A percentile compares a stretch with the other conserved stretches of the same genome.
Evolutionary conservation across 2,888 invertebrate species (phyloP).

Genomic region (Campopleginae sp.): DNA sequence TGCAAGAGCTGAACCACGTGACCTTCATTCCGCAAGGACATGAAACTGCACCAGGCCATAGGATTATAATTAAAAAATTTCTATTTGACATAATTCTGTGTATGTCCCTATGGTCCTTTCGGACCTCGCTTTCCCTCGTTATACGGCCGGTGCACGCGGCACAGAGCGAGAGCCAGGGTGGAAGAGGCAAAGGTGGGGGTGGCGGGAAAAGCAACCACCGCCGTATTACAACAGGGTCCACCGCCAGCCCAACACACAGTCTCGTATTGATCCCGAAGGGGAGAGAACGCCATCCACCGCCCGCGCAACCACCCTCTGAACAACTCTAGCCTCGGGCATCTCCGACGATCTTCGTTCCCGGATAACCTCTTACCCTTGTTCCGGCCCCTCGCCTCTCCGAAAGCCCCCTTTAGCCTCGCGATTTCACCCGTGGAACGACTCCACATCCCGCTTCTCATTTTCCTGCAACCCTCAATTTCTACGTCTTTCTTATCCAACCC

Average conservation of each 20-base stretch:
- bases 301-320: slow-evolving; percentile 70
- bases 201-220: slow-evolving; percentile 71
- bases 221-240: slow-evolving; percentile 78
- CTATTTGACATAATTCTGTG: slow-evolving; percentile 41
- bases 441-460: neutral
- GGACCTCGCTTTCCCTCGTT: slow-evolving; percentile 62
- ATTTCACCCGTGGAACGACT: neutral
- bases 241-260: slow-evolving; percentile 61
- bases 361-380: slow-evolving; percentile 76
- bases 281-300: slow-evolving; percentile 73
- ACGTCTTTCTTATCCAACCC: slow-evolving; percentile 72
- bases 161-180: slow-evolving; percentile 42
- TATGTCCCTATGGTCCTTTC: slow-evolving; percentile 60
- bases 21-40: neutral
- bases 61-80: neutral
- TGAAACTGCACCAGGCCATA: neutral
- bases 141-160: slow-evolving; percentile 75
- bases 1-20: neutral
- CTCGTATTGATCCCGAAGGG: slow-evolving; percentile 82
- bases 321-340: slow-evolving; percentile 75
- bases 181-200: slow-evolving; percentile 29
- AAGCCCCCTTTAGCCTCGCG: slow-evolving; percentile 2
- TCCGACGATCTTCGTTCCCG: slow-evolving; percentile 81
- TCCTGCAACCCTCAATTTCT: slow-evolving; percentile 74
- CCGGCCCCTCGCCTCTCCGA: neutral